These are phyloP conservation scores for Pycnonotus jocosus DNA, from an alignment of 2,113 vertebrate genomes.

Conservation along the genomic window DNA sequence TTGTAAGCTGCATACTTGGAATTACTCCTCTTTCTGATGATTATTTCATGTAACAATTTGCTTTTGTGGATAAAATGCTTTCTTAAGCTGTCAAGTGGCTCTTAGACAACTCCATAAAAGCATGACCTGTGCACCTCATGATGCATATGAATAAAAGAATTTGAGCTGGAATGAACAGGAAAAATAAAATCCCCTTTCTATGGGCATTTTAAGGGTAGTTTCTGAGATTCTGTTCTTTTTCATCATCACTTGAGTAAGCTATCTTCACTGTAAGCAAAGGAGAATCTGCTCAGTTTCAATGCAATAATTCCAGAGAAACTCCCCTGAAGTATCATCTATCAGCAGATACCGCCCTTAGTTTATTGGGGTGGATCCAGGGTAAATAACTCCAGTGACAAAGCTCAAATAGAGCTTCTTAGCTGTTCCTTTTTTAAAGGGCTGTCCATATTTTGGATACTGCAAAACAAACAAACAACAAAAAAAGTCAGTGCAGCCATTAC, in stretches of 20 bases:
- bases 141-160: neutral
- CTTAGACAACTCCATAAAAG: neutral
- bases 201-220: neutral
- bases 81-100: neutral
- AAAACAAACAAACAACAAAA: neutral
- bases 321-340: neutral
- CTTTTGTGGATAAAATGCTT: constrained; percentile 27
- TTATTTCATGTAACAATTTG: neutral
- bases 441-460: neutral
- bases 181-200: neutral
- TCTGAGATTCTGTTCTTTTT: constrained; percentile 7
- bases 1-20: neutral
- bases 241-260: neutral
- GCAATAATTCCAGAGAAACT: neutral
- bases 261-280: neutral
- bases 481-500: neutral
- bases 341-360: neutral
- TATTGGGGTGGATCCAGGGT: neutral
- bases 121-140: neutral
- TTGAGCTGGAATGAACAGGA: neutral
- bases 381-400: neutral
- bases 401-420: neutral
- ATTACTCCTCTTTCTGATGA: neutral
- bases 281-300: neutral
- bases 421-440: neutral